Evolutionary conservation across 1,140 invertebrate species (phyloP).

Genomic region (Drosophila carrolli): DNA sequence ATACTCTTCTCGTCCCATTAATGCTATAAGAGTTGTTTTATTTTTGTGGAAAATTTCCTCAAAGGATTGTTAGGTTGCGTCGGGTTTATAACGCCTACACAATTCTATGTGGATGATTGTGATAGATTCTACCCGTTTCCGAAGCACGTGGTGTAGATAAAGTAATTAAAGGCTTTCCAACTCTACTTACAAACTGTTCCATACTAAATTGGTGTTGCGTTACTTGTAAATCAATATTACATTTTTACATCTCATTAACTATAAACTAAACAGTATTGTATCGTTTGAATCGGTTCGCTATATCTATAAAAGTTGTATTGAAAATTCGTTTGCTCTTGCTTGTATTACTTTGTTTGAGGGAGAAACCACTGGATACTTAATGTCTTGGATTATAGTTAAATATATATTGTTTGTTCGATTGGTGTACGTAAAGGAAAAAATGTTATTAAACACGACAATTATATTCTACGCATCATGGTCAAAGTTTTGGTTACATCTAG

Average conservation of each 20-base stretch:
- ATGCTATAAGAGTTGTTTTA: conserved; percentile 30
- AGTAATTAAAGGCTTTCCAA: conserved; percentile 74
- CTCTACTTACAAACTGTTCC: conserved; percentile 31
- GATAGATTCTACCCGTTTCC: conserved; percentile 42
- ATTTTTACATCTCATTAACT: conserved; percentile 37
- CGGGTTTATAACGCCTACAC: conserved; percentile 35
- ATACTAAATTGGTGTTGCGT: conserved; percentile 74
- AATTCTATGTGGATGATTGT: conserved; percentile 54
- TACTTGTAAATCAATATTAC: conserved; percentile 63
- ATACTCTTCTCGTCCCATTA: neutral
- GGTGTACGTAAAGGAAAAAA: neutral
- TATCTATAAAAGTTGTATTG: conserved; percentile 51
- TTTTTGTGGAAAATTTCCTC: conserved; percentile 20
- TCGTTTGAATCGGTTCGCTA: conserved; percentile 24
- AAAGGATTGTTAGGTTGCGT: conserved; percentile 24
- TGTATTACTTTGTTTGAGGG: conserved; percentile 18
- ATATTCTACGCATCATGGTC: conserved; percentile 39
- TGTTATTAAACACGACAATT: conserved; percentile 29
- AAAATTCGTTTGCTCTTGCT: conserved; percentile 66
- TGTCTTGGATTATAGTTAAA: conserved; percentile 27
- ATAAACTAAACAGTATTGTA: conserved; percentile 38
- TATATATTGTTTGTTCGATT: conserved; percentile 10
- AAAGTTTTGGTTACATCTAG: conserved; percentile 41
- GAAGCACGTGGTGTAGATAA: conserved; percentile 65
- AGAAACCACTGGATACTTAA: conserved; percentile 63